Evolutionary conservation across 1,140 invertebrate genomes (phyloP), one percentile per base, ranked within the genome.

Genomic region (Leptinotarsa texana): DNA sequence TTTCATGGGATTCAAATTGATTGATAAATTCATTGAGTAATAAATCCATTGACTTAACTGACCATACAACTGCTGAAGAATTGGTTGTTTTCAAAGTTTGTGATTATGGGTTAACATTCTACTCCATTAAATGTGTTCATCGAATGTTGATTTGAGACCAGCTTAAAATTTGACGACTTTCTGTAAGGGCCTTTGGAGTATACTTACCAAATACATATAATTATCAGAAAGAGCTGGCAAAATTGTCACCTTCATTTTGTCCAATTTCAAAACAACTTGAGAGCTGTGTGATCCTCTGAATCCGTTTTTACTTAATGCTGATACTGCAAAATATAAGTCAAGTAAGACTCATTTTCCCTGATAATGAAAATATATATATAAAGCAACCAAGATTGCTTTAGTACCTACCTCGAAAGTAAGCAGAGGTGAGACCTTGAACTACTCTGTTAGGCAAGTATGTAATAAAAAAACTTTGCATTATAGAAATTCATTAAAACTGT

Each of bases 151-250:
- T 42, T 42, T 42, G 4, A 11, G 8, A 42, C 8, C 8, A 8
- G 8, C 33, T 42, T 42, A 42, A 42, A 42, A 42, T 42, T 11
- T 42, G 8, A 11, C 0, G 8, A 11, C 8, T 42, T 42, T 42
- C 8, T 42, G 33, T 42, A 11, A 42, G 33, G 33, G 33, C 33
- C 33, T 42, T 42, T 42, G 33, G 2, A 42, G 33, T 42, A 71
- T 27, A 83, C 85, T 85, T 86, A 95, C 90, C 83, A 98, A 85
- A 82, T 98, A 99, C 98, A 99, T 99, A 83, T 98, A 99, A 87
- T 99, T 99, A 86, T 99, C 98, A 80, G 92, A 87, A 22, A 95
- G 84, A 2, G 93, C 93, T 5, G 93, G 92, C 63, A 94, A 82
- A 78, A 94, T 89, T 77, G 91, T 88, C 4, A 95, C 86, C 78